Evolutionary conservation across 2,888 invertebrate genomes (phyloP), one percentile per base, ranked within the genome.

Genomic region (Anorthoa munda): DNA sequence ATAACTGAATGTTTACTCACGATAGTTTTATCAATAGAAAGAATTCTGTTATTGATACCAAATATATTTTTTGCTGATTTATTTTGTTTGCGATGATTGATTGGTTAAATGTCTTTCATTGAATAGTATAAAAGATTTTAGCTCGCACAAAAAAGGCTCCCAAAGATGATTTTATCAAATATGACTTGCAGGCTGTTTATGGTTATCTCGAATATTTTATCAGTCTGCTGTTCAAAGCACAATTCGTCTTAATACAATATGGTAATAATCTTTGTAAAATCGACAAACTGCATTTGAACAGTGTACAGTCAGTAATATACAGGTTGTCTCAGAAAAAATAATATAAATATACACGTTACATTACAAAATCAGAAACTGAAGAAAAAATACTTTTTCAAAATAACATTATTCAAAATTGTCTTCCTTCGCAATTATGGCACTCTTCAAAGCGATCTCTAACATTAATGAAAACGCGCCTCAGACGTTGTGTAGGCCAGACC

Each of bases 1-100:
- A 85, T 81, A 87, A 61, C 39, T 31, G 26, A 50, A 59, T 83
- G 67, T 83, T 83, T 85, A 63, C 60, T 78, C n/a, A 58, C 66
- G 75, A 85, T 75, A 67, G 18, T 45, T 50, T 48, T 84, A 76
- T 81, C 77, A 63, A 46, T 18, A 15, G 31, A 51, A 84, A 81
- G 56, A 76, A 71, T 76, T 51, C 39, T 51, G 26, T 59, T 23
- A 18, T 15, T 23, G 59, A 58, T 17, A 70, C 3, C 18, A 39
- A 66, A 72, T 73, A 60, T 72, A 63, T 72, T 66, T 51, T 51
- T 53, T 13, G 9, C 13, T 7, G 21, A 46, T 53, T 55, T 53
- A 0, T 55, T 72, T 53, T 21, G 17, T 13, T 12, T 17, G 21
- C 2, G 9, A 31, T 80, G 21, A 56, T 56, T 39, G 48, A 58